Conservation (phyloP, 1,140 invertebrate genomes). For the Pissodes strobi region DNA sequence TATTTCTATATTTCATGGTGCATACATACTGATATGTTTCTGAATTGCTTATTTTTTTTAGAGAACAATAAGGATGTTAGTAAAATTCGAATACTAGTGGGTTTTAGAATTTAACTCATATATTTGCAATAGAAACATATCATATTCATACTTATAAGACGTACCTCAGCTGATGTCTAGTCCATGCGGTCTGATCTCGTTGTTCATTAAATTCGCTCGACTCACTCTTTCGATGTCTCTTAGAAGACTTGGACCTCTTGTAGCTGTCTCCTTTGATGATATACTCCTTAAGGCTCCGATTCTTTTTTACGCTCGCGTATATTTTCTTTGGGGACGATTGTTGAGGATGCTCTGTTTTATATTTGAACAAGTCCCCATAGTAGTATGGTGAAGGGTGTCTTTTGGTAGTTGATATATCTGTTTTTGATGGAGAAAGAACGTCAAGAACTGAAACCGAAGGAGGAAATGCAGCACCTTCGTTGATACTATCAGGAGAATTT, state of each 20-base stretch:
- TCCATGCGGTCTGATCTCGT: constrained; percentile 31
- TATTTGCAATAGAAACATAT: too few relatives aligned
- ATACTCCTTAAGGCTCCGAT: constrained; percentile 29
- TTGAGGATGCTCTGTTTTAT: constrained; percentile 50
- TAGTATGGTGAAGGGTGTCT: constrained; percentile 79
- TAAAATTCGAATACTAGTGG: too few relatives aligned
- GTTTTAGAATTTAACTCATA: too few relatives aligned
- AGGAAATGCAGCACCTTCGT: constrained; percentile 55
- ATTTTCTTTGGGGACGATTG: constrained; percentile 9
- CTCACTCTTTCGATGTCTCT: constrained; percentile 53
- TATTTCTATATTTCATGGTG: too few relatives aligned
- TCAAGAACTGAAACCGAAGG: constrained; percentile 56
- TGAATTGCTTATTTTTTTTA: too few relatives aligned
- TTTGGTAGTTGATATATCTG: constrained; percentile 48
- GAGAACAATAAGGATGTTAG: too few relatives aligned
- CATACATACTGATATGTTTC: too few relatives aligned
- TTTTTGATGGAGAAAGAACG: constrained; percentile 43
- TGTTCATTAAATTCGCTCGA: constrained; percentile 9
- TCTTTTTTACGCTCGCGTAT: constrained; percentile 24
- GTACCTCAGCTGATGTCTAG: constrained; percentile 43
- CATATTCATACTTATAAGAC: background rate
- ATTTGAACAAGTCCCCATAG: constrained; percentile 74
- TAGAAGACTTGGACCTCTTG: constrained; percentile 42
- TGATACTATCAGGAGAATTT: constrained; percentile 60
- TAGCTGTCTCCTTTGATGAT: constrained; percentile 26